Base-by-base conservation (phyloP, 2,888 invertebrate species). In the Linnaemya tessellans region DNA sequence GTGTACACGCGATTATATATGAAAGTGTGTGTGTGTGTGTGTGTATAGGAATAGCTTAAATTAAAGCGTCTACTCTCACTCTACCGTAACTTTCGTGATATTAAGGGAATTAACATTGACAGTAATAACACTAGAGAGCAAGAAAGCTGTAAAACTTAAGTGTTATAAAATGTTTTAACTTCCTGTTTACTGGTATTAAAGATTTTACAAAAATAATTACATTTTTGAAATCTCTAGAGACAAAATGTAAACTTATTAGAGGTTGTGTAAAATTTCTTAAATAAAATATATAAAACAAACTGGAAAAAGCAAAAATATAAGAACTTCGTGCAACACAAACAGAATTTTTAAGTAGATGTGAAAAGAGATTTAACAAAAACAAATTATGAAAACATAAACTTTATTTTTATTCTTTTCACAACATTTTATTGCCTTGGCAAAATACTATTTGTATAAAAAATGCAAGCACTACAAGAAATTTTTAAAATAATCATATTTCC, bases 221-320 rank as follows among this genome's bases (percentile, higher is more conserved):
- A 68, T 77, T 67, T 67, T 49, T 46, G 30, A 30, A 43, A 56
- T 13, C 43, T 43, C 67, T 58, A 18, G 51, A 38, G 73, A 77
- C 38, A 58, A 67, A 67, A 67, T 67, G 58, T 67, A 67, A 77
- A 77, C 67, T 49, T 58, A 67, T 58, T 54, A 67, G 35, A 67
- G 67, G 41, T 22, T 74, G 35, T 74, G n/a, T 11, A 46, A 46
- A n/a, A 46, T n/a, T 1, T 15, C 43, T 15, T 13, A 15, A 13
- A 15, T 15, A 43, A 43, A 43, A 43, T 43, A 43, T 15, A 43
- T 1, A 13, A 43, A 43, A 38, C 8, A 41, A 41, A 41, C 3
- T 41, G 11, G 11, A 41, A 13, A 10, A 41, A 13, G 11, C 18
- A 18, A 22, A 51, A 74, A 60, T 74, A 13, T 10, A 10, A 30